Conservation (phyloP, 30 jellyfish, hydroid and myxozoan genomes). For the Catostylus mosaicus region DNA sequence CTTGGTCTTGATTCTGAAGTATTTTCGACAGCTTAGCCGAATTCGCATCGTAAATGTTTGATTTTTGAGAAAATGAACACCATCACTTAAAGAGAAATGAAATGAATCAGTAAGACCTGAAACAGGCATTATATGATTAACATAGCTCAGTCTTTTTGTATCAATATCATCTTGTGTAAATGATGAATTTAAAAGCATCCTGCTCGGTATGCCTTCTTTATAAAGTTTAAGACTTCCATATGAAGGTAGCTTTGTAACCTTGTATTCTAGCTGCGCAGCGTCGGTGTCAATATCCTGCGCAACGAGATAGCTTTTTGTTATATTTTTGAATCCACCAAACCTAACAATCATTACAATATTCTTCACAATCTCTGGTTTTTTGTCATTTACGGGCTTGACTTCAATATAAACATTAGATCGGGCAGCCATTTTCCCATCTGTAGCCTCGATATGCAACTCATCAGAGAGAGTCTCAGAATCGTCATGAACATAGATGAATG, state of each 20-base stretch:
- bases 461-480: constrained; percentile 60
- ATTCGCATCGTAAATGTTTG: constrained; percentile 38
- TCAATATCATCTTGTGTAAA: constrained; percentile 60
- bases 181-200: constrained; percentile 10
- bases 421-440: constrained; percentile 43
- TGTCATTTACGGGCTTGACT: constrained; percentile 49
- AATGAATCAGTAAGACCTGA: constrained; percentile 18
- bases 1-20: constrained; percentile 24
- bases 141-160: constrained; percentile 35
- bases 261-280: constrained; percentile 9
- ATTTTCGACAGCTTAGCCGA: constrained; percentile 53
- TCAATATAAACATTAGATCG: constrained; percentile 9
- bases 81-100: constrained; percentile 37
- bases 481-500: constrained; percentile 58
- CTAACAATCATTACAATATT: constrained; percentile 50
- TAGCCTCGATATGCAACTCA: constrained; percentile 39
- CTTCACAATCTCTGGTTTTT: constrained; percentile 34
- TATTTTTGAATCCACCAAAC: constrained; percentile 31
- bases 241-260: constrained; percentile 34
- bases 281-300: constrained; percentile 61
- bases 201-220: background rate
- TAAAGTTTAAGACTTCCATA: constrained; percentile 45
- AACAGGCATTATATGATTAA: constrained; percentile 48
- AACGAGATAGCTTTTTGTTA: constrained; percentile 35
- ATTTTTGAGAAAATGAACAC: constrained; percentile 16